These are phyloP conservation scores for Porites lobata DNA, from an alignment of 92 coral and sea anemone species.

Conservation along the genomic window DNA sequence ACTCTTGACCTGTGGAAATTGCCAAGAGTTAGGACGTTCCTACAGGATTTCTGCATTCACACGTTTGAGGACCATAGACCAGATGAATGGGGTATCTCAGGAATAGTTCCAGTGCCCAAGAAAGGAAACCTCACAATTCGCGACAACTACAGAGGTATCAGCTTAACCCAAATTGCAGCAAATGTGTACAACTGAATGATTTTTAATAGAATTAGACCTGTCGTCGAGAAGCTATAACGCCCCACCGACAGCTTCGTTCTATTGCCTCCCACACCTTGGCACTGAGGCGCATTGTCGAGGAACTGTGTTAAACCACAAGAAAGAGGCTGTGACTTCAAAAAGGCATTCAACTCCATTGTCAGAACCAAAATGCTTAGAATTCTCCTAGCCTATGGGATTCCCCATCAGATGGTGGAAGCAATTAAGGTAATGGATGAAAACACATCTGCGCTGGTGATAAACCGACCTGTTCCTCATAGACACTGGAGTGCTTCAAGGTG, in stretches of 20 bases:
- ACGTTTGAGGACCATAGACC: conserved; percentile 10
- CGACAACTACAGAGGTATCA: too few relatives aligned
- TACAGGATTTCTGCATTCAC: conserved; percentile 15
- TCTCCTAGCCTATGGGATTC: conserved; percentile 55
- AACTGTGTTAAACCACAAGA: conserved; percentile 23
- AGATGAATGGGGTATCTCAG: conserved; percentile 32
- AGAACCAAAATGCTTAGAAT: conserved; percentile 53
- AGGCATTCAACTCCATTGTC: conserved; percentile 64
- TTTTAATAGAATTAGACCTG: too few relatives aligned
- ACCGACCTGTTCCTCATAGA: conserved; percentile 43
- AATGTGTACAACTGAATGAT: too few relatives aligned
- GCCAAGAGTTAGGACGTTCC: background rate
- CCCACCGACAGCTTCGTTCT: too few relatives aligned
- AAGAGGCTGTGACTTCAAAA: conserved; percentile 50
- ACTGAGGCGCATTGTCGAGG: conserved; percentile 51
- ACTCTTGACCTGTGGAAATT: conserved; percentile 30
- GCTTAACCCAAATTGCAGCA: too few relatives aligned
- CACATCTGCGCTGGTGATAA: conserved; percentile 36
- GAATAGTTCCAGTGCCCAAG: background rate
- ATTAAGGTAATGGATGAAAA: conserved; percentile 14
- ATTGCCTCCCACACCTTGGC: conserved; percentile 28
- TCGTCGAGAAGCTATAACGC: too few relatives aligned
- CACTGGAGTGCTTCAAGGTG: conserved; percentile 55
- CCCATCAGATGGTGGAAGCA: background rate
- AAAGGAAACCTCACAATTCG: too few relatives aligned